phyloP scores from a whole-genome alignment of 2,888 invertebrate genomes.

The Phrixothrix hirtus region DNA sequence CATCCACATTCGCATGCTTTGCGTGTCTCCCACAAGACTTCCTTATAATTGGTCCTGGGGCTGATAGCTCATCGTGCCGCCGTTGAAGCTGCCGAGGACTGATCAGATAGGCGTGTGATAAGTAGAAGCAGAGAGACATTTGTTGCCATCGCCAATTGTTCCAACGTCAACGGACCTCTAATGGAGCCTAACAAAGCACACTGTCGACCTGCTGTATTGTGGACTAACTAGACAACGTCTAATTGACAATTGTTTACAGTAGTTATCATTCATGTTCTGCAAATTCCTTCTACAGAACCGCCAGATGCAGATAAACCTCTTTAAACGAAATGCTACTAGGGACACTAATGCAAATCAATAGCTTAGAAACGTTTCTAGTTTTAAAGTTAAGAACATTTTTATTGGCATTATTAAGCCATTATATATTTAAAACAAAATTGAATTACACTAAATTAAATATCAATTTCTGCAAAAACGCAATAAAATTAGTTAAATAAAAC shows the following conservation, averaged over 20 bases:
- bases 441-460: no score
- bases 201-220: constrained; percentile 53
- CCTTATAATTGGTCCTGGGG: constrained; percentile 35
- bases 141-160: constrained; percentile 54
- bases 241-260: constrained; percentile 57
- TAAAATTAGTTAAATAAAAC: no score
- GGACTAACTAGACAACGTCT: constrained; percentile 55
- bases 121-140: constrained; percentile 52
- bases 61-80: constrained; percentile 31
- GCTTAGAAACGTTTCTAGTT: no score
- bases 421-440: no score
- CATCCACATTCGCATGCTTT: constrained; percentile 17
- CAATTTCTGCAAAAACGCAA: no score
- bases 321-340: constrained; percentile 21
- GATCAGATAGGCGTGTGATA: constrained; percentile 50
- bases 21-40: constrained; percentile 13
- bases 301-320: constrained; percentile 35
- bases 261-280: constrained; percentile 57
- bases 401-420: no score
- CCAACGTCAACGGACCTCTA: constrained; percentile 47
- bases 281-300: constrained; percentile 52
- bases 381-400: no score
- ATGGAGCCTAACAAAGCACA: constrained; percentile 51
- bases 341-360: constrained; percentile 26
- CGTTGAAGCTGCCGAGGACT: constrained; percentile 38